Conservation (phyloP, 2,797 vertebrate species). For the Anguilla marmorata region DNA sequence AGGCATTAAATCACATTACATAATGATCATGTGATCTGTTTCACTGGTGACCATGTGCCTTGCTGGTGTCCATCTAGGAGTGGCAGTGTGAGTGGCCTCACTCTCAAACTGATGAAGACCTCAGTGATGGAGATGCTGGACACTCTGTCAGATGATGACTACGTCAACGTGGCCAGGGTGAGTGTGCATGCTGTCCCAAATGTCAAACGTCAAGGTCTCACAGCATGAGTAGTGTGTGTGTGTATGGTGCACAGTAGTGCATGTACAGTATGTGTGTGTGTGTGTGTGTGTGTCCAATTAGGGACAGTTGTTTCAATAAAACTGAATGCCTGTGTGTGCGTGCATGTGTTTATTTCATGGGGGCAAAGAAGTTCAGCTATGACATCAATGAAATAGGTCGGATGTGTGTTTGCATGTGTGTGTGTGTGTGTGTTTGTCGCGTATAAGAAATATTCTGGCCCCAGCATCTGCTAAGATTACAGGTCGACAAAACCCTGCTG, state of each 20-base stretch:
- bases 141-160: conserved; percentile 95
- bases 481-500: neutral
- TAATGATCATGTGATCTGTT: neutral
- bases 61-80: conserved; percentile 72
- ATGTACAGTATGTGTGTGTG: neutral
- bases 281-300: neutral
- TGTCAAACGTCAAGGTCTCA: neutral
- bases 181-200: conserved; percentile 53
- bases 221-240: neutral
- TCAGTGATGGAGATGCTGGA: conserved; percentile 97
- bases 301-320: neutral
- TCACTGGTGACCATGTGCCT: neutral
- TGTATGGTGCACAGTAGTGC: neutral
- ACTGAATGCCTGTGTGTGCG: neutral
- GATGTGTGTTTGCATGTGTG: neutral
- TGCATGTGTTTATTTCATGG: neutral
- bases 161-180: conserved; percentile 94
- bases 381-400: neutral
- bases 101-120: conserved; percentile 96
- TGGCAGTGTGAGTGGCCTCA: conserved; percentile 94
- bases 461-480: conserved; percentile 21
- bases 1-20: no score
- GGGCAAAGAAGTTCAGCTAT: neutral
- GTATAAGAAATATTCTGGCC: neutral
- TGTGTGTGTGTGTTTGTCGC: neutral